Base-by-base conservation (phyloP, 2,113 vertebrate species). In the Progne subis region DNA sequence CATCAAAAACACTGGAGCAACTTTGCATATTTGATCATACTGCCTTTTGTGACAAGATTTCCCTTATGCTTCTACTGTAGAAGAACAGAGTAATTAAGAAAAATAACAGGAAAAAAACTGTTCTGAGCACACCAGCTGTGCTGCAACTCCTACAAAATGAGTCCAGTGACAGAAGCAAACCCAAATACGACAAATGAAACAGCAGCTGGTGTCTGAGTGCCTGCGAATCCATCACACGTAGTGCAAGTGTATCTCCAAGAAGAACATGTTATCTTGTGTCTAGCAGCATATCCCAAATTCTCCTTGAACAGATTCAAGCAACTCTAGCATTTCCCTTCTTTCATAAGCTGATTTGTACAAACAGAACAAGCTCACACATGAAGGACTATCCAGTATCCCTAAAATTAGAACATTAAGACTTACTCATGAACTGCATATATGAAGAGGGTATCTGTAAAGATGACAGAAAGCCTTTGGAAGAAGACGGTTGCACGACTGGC, bases 381-480 rank as follows among this genome's bases (percentile, higher is more conserved):
- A 92, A 39, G 2, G 23, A 28, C 21, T 56, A 75, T 21, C 49
- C 50, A 41, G 1, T 31, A 39, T 64, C 37, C 52, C 26, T 34
- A 77, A 86, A 89, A 81, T 41, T 5, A 68, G 25, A 76, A 32
- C 59, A 55, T 37, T n/a, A 69, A 89, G 50, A 98, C 99, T 98
- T 98, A 99, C 99, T 99, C 98, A 82, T 90, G 98, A 83, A 97
- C 98, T 9, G 98, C 99, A 88, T 98, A 99, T 84, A 99, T 97
- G 64, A 99, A 99, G 53, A 99, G 76, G 20, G 95, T 9, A 68
- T 99, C 99, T 14, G 98, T 98, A 67, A 97, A 94, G 81, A 99
- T 98, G 90, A 99, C 99, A 2, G 99, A 99, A 78, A 99, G 97
- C 74, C 99, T 98, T 94, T 99, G 99, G 97, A 99, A 99, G 32